These are phyloP conservation scores for Monopterus albus DNA, from an alignment of 2,113 vertebrate genomes.

Conservation along the genomic window DNA sequence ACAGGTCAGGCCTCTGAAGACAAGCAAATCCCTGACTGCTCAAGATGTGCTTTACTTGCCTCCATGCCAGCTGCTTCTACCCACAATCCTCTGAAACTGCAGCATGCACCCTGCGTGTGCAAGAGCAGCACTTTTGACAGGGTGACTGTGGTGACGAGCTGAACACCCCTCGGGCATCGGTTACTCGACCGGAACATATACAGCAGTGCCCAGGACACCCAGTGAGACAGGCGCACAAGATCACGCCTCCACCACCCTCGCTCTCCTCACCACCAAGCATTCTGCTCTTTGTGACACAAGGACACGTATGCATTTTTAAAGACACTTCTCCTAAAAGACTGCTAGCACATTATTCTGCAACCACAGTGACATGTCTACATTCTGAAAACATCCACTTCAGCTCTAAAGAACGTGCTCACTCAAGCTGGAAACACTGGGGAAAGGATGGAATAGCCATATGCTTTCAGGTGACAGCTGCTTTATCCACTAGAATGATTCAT, in stretches of 20 bases:
- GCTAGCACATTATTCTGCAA: conserved; percentile 75
- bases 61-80: conserved; percentile 58
- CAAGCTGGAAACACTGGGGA: conserved; percentile 25
- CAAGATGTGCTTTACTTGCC: conserved; percentile 49
- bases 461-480: conserved; percentile 45
- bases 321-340: conserved; percentile 85
- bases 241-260: conserved; percentile 29
- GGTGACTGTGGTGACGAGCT: conserved; percentile 61
- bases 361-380: conserved; percentile 71
- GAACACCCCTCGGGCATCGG: conserved; percentile 62
- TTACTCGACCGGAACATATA: conserved; percentile 51
- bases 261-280: conserved; percentile 58
- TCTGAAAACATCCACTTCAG: conserved; percentile 74
- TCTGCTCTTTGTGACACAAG: conserved; percentile 71
- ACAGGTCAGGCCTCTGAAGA: conserved; percentile 66
- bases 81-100: conserved; percentile 44
- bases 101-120: conserved; percentile 56
- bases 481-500: not conserved
- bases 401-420: conserved; percentile 34
- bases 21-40: conserved; percentile 44
- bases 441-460: not conserved
- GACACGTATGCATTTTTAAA: conserved; percentile 84
- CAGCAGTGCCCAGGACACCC: conserved; percentile 29
- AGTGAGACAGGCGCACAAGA: conserved; percentile 54
- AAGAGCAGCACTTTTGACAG: conserved; percentile 71